Conservation (phyloP, 2,888 invertebrate species). For the Acanthopleura granulata region DNA sequence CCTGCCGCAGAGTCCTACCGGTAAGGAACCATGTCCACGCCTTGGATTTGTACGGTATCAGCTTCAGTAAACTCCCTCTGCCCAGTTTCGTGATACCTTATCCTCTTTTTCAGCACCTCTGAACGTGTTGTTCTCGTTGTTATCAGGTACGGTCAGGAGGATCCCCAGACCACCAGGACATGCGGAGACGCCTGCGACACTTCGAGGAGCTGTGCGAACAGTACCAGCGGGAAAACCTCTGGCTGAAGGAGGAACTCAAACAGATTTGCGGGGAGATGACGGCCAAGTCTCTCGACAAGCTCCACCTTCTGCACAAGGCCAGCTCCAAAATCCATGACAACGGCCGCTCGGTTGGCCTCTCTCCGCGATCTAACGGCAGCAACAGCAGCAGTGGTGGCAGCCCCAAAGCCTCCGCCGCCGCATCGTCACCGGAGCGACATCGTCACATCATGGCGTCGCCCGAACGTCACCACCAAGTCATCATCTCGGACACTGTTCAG, state of each 20-base stretch:
- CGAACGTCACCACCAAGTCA: not conserved
- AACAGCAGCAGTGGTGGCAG: slow-evolving; percentile 1
- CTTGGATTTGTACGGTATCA: no score
- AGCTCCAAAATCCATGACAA: not conserved
- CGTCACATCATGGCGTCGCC: slow-evolving; percentile 1
- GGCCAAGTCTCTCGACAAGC: not conserved
- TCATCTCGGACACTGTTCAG: not conserved
- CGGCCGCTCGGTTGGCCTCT: not conserved
- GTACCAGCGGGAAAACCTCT: slow-evolving; percentile 45
- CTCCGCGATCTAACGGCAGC: not conserved
- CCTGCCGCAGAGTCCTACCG: no score
- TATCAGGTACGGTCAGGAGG: not conserved
- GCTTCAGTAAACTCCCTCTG: no score
- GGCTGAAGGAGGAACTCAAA: slow-evolving; percentile 47
- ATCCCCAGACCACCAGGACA: slow-evolving; percentile 44
- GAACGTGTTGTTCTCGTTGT: not conserved
- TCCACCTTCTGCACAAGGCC: not conserved
- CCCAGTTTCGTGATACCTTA: not conserved
- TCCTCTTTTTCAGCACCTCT: not conserved
- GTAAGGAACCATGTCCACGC: no score
- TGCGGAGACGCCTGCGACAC: slow-evolving; percentile 46
- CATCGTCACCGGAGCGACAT: slow-evolving; percentile 4
- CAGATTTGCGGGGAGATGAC: not conserved
- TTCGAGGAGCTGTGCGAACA: slow-evolving; percentile 53
- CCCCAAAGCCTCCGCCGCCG: not conserved